Base-by-base conservation (phyloP, 2,113 vertebrate species). In the Trichomycterus rosablanca region DNA sequence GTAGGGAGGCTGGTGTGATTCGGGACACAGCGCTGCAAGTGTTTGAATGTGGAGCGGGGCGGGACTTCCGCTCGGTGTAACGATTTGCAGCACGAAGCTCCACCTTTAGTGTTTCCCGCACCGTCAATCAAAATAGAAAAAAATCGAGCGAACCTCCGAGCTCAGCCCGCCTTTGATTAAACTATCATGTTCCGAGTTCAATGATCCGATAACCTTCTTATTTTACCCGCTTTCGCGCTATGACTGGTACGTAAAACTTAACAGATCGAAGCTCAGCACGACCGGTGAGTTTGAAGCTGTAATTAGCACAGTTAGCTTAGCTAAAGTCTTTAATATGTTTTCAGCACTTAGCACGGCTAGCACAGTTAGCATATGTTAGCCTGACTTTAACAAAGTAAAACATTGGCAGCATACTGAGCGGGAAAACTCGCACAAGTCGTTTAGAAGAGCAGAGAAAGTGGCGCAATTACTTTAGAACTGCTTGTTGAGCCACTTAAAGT, bases 111-210 rank as follows among this genome's bases (percentile, higher is more conserved):
- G 91, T 93, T 93, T 95, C 93, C 91, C 92, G 92, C 93, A 94
- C 93, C 92, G 94, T 97, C 94, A 96, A 97, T 96, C 94, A 97
- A 96, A 95, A 92, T 91, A 94, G 87, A 83, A 89, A 89, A 85
- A n/a, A 65, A 59, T 35, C 87, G 90, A 92, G 88, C 85, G 86
- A 91, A 88, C 90, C 90, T 88, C 85, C 88, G 89, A 89, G 89
- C 87, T 82, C 84, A 84, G 84, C 85, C 84, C 85, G 86, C 84
- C 86, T 87, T 88, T 86, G 86, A 88, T 87, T 78, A 86, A 87
- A 87, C 83, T 84, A 86, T 84, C 82, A 89, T 88, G 87, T 86
- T 81, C 75, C 83, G 85, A 85, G 83, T 88, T 85, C 75, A 79
- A 79, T 80, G 79, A 78, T 71, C 76, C 56, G 76, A 77, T 78